Evolutionary conservation across 2,888 invertebrate genomes (phyloP), one percentile per base, ranked within the genome.

Genomic region (Ferdinandea cuprea): DNA sequence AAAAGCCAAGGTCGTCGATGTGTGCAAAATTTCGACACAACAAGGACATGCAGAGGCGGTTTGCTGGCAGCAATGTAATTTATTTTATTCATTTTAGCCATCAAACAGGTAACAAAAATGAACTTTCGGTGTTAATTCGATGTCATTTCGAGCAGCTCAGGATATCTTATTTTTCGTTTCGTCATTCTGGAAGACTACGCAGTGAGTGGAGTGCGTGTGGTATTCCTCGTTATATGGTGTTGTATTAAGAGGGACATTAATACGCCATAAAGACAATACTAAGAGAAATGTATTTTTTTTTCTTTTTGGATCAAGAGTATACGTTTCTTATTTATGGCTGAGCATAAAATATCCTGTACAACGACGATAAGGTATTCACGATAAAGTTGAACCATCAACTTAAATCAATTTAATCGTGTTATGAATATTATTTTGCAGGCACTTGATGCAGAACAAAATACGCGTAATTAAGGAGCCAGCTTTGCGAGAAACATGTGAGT

Each of bases 231-330:
- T 65, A 71, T 59, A 52, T 40, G 66, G 76, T 58, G 59, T 81
- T 71, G 48, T 77, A 78, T 78, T 56, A 68, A 65, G 72, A 30
- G 42, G 13, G 54, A 59, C 65, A 83, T 78, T 72, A 83, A 78
- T 68, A 50, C 48, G 61, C 58, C 48, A 40, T 56, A 58, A 80
- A 65, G 54, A 54, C 72, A 32, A 32, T 44, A 11, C 25, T 28
- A 21, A n/a, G n/a, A 21, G n/a, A 9, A 7, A 40, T 28, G 11
- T 21, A 3, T 6, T n/a, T n/a, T n/a, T n/a, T n/a, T n/a, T n/a
- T n/a, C n/a, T n/a, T n/a, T n/a, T n/a, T 9, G 42, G 35, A 35
- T 9, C 8, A n/a, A 19, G n/a, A 44, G 52, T n/a, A 15, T 50
- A 52, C 13, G 46, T 30, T 30, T 17, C 19, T 59, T 61, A 68